phyloP scores from a whole-genome alignment of 2,797 vertebrate species.

The Agapornis canus region DNA sequence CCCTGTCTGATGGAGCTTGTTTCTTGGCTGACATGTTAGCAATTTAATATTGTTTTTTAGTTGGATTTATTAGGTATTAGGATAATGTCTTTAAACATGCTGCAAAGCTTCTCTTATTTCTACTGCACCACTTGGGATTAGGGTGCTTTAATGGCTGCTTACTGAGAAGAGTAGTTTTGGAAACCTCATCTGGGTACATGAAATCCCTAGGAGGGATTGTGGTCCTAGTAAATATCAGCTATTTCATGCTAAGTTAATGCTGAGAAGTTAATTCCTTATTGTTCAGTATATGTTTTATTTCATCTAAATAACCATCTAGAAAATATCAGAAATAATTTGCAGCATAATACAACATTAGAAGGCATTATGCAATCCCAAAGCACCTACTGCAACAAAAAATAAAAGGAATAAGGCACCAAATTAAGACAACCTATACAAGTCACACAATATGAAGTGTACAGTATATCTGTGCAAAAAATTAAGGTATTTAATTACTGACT shows the following conservation, averaged over 20 bases:
- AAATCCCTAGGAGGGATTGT: not conserved
- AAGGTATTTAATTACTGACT: not conserved
- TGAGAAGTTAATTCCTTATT: not conserved
- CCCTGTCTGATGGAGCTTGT: not conserved
- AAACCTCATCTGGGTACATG: not conserved
- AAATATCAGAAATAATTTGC: not conserved
- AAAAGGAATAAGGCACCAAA: not conserved
- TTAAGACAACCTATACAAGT: not conserved
- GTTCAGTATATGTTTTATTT: not conserved
- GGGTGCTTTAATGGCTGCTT: not conserved
- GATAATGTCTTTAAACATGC: not conserved
- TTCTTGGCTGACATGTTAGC: accelerated
- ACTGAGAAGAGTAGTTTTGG: not conserved
- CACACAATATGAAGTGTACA: not conserved
- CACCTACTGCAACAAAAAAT: not conserved
- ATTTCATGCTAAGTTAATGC: not conserved
- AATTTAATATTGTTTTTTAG: not conserved
- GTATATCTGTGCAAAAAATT: not conserved
- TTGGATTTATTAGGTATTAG: not conserved
- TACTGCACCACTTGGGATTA: not conserved
- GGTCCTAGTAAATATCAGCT: not conserved
- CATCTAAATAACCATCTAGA: not conserved
- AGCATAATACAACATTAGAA: not conserved
- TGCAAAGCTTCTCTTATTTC: not conserved
- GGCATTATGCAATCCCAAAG: not conserved